Evolutionary conservation across 1,140 invertebrate genomes (phyloP), one percentile per base, ranked within the genome.

Genomic region (Panagrolaimus sp.): DNA sequence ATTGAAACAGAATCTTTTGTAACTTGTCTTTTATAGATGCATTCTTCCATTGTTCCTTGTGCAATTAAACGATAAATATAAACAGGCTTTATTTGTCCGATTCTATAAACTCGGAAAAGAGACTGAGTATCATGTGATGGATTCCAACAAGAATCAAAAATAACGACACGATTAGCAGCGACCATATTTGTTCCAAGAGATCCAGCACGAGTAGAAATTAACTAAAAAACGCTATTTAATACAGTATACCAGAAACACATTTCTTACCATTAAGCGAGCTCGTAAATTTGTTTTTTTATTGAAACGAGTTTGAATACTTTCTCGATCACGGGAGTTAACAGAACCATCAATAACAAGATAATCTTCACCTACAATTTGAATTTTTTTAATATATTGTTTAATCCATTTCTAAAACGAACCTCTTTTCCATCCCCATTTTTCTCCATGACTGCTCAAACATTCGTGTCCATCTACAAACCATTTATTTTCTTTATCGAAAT

Each of bases 141-240:
- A 87, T 98, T 98, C 94, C 94, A 98, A 12, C 91, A 94, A 1
- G 93, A 93, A 85, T 98, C 95, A 84, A 98, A 96, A 62, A 98
- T 92, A 17, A 99, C 90, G 0, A 97, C 94, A 68, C 96, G 87
- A 85, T 98, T 98, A 1, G 96, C 95, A 0, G 90, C 92, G 15
- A 92, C 90, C 76, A 99, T 86, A 87, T 98, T 98, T 66, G 94
- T 92, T 63, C 94, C 96, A 17, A 98, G 86, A 7, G 93, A 93
- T 46, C 96, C 96, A 68, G 96, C 96, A 76, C 89, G 88, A 0
- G 94, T 98, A 1, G 94, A 97, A 76, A 99, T 94, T 9, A 99
- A 86, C 32, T 38, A 38, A 38, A 38, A 38, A n/a, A n/a, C n/a
- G n/a, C n/a, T n/a, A n/a, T n/a, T n/a, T 38, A 38, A 38, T 38